Evolutionary conservation across 2,113 vertebrate species (phyloP).

Genomic region (Dromaius novaehollandiae): DNA sequence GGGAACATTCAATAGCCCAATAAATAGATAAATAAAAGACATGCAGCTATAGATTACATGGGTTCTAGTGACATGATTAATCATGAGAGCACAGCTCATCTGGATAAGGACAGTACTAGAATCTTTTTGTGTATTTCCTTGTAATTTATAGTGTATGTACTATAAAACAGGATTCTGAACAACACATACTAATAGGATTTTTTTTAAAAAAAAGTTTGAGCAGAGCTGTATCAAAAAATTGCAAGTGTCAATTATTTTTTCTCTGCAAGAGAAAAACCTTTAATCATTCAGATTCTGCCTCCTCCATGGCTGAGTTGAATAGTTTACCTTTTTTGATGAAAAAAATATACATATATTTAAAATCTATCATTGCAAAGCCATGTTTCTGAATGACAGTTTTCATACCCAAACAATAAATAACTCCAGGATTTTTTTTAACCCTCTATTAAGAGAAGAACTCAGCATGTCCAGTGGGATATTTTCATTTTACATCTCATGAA

Average conservation of each 20-base stretch:
- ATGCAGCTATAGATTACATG: background rate
- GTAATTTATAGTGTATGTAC: background rate
- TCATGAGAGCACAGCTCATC: background rate
- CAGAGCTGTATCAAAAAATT: background rate
- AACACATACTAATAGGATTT: background rate
- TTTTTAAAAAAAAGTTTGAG: background rate
- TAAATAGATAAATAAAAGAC: slow-evolving; percentile 35
- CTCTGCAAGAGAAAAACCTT: background rate
- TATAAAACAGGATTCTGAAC: background rate
- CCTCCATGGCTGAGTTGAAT: background rate
- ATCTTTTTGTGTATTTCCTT: slow-evolving; percentile 8
- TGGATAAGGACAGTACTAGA: background rate
- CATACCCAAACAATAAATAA: background rate
- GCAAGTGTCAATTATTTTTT: background rate
- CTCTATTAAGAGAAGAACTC: background rate
- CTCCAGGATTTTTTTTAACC: background rate
- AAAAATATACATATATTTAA: background rate
- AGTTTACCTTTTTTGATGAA: background rate
- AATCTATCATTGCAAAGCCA: background rate
- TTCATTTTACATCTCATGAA: background rate
- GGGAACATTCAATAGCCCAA: background rate
- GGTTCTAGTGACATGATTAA: background rate
- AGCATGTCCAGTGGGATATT: background rate
- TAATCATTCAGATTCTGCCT: background rate
- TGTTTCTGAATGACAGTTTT: slow-evolving; percentile 6